phyloP scores from a whole-genome alignment of 2,797 vertebrate genomes.

The Leucoraja ocellata region DNA sequence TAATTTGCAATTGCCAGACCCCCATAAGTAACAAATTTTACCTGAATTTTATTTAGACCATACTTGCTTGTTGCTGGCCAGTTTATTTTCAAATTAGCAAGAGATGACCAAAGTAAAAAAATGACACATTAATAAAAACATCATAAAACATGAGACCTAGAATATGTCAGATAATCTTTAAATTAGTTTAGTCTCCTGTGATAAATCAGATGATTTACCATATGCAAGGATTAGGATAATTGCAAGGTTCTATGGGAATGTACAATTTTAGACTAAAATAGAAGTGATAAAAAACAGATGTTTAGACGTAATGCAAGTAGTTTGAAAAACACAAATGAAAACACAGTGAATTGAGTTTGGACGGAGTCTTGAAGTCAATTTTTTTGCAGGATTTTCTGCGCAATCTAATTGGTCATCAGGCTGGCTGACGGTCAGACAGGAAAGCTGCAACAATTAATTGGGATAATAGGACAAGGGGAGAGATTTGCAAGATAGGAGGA shows the following conservation, averaged over 20 bases:
- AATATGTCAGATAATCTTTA: background rate
- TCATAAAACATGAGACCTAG: background rate
- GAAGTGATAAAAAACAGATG: background rate
- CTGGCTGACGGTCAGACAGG: no score
- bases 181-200: background rate
- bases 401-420: no score
- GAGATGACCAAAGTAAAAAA: background rate
- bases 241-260: background rate
- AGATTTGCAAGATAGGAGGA: no score
- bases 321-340: background rate
- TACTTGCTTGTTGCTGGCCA: background rate
- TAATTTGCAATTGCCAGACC: background rate
- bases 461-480: no score
- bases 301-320: background rate
- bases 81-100: background rate
- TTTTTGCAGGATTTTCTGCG: no score
- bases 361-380: background rate
- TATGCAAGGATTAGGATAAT: background rate
- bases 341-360: background rate
- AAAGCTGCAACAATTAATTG: no score
- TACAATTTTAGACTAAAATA: background rate
- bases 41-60: background rate
- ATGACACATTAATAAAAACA: background rate
- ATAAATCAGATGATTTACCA: background rate
- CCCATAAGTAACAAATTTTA: background rate